These are phyloP conservation scores for Ataeniobius toweri DNA, from an alignment of 2,797 vertebrate species.

Conservation along the genomic window DNA sequence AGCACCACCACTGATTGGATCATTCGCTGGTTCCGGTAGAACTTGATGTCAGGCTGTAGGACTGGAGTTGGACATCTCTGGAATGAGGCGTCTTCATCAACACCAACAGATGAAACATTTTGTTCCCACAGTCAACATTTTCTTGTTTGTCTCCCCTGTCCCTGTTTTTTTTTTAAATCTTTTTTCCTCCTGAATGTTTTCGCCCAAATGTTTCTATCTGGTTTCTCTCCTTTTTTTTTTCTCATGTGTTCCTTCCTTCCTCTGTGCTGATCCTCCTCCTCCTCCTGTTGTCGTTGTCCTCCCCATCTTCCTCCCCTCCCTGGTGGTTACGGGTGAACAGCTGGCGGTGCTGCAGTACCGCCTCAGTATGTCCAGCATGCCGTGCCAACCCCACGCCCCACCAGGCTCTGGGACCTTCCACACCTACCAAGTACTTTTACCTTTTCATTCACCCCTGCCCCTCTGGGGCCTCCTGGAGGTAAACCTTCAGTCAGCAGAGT, in stretches of 20 bases:
- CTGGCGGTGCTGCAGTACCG: constrained; percentile 98
- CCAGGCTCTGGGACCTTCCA: constrained; percentile 94
- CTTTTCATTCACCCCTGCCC: constrained; percentile 81
- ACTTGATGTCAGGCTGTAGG: neutral
- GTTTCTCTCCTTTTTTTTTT: constrained; percentile 40
- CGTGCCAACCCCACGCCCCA: constrained; percentile 88
- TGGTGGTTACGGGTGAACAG: constrained; percentile 89
- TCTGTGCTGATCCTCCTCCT: constrained; percentile 17
- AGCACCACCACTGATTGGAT: too few species aligned
- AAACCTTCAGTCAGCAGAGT: constrained; percentile 43
- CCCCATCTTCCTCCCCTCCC: constrained; percentile 61
- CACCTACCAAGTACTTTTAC: constrained; percentile 98
- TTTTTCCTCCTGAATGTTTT: constrained; percentile 34
- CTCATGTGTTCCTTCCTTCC: constrained; percentile 45
- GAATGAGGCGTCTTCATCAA: constrained; percentile 30
- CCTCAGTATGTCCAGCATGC: constrained; percentile 97
- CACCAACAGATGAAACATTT: constrained; percentile 37
- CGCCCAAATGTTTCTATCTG: constrained; percentile 50
- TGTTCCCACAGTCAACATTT: constrained; percentile 59
- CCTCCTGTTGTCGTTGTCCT: constrained; percentile 36
- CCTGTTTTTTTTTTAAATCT: constrained; percentile 29
- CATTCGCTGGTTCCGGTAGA: too few species aligned
- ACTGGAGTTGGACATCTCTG: constrained; percentile 19
- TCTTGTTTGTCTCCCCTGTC: constrained; percentile 58
- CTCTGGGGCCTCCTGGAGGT: constrained; percentile 77